These are phyloP conservation scores for Orientallactaga sibirica DNA, from an alignment of 2,797 vertebrate genomes.

Conservation along the genomic window DNA sequence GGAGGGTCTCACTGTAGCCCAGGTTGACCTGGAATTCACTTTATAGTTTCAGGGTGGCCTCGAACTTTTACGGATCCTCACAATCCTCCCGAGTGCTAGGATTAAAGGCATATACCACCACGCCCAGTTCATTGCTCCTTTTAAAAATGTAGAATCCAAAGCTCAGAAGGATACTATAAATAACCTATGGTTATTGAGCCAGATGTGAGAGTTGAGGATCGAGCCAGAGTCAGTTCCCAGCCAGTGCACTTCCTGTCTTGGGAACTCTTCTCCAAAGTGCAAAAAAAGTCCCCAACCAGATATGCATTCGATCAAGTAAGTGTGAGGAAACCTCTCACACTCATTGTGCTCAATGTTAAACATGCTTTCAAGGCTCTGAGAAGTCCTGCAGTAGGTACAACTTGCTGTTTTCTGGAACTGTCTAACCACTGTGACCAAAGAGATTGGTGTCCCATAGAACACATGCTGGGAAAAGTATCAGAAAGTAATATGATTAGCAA, in stretches of 20 bases:
- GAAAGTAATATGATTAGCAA: neutral
- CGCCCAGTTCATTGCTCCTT: neutral
- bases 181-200: neutral
- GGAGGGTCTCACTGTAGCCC: too few relatives aligned
- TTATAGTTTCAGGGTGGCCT: neutral
- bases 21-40: too few relatives aligned
- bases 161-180: neutral
- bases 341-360: accelerated
- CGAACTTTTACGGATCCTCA: neutral
- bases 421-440: neutral
- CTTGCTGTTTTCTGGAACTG: neutral
- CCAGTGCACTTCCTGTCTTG: neutral
- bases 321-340: neutral
- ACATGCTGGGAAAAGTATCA: neutral
- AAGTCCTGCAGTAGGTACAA: neutral
- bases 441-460: neutral
- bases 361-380: neutral
- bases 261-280: neutral
- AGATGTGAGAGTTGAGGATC: neutral
- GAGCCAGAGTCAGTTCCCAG: neutral
- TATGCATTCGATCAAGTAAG: accelerated
- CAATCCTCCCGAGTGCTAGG: neutral
- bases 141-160: neutral
- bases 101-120: neutral
- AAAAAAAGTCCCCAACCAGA: neutral